These are phyloP conservation scores for Erethizon dorsatum DNA, from an alignment of 2,797 vertebrate species.

Conservation along the genomic window DNA sequence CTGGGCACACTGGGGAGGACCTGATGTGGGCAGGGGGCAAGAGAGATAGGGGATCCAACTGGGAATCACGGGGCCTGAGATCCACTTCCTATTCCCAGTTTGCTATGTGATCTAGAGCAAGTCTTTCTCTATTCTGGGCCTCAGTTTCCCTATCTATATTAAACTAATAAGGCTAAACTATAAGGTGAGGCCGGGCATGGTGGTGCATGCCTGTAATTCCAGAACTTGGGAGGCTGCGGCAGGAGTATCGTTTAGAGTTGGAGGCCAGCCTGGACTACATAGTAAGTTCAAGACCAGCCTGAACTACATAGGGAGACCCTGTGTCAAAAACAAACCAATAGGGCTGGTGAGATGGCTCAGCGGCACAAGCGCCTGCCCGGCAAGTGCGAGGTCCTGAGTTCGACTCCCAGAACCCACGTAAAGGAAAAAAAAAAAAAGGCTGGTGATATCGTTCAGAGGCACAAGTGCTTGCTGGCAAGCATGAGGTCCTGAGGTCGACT, in stretches of 20 bases:
- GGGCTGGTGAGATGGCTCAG: no score
- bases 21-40: background rate
- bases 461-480: no score
- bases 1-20: background rate
- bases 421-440: no score
- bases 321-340: background rate
- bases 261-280: background rate
- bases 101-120: background rate
- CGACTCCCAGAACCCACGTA: no score
- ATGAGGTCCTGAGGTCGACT: no score
- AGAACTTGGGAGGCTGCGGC: background rate
- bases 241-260: background rate
- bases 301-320: background rate
- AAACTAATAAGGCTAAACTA: background rate
- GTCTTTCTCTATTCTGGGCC: background rate
- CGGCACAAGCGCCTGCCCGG: no score
- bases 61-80: background rate
- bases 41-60: background rate
- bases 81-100: background rate
- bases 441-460: no score
- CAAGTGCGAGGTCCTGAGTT: no score
- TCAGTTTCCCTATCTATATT: constrained; percentile 59
- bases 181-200: background rate
- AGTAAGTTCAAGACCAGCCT: background rate
- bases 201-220: background rate